A percentile compares a stretch with the other conserved stretches of the same genome.
Evolutionary conservation across 2,888 invertebrate genomes (phyloP).

Genomic region (Diaphora mendica): DNA sequence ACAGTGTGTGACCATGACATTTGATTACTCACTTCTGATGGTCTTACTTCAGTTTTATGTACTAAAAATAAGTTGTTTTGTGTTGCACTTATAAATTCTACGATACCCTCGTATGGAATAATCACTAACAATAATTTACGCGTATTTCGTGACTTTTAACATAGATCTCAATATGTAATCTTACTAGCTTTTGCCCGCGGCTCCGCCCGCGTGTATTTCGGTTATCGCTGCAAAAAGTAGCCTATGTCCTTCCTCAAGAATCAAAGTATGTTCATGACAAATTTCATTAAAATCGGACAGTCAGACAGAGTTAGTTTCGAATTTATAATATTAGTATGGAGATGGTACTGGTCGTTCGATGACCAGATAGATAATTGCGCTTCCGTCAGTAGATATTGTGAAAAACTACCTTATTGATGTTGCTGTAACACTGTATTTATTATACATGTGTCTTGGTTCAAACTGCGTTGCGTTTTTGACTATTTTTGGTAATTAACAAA

Average conservation of each 20-base stretch:
- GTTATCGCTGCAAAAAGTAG: too few species aligned
- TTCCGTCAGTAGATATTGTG: too few species aligned
- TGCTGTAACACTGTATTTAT: background rate
- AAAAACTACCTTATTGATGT: background rate
- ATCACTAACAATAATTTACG: background rate
- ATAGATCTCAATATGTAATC: background rate
- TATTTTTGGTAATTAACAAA: background rate
- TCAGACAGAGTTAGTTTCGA: too few species aligned
- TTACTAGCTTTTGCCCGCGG: background rate
- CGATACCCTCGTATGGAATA: background rate
- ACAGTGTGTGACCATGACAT: slow-evolving; percentile 14
- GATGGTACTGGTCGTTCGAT: too few species aligned
- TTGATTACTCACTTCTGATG: background rate
- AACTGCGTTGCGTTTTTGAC: background rate
- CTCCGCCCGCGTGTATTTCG: too few species aligned
- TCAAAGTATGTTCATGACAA: too few species aligned
- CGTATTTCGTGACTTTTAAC: background rate
- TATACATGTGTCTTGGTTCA: background rate
- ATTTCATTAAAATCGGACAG: too few species aligned
- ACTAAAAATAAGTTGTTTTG: slow-evolving; percentile 1
- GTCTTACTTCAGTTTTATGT: slow-evolving; percentile 2
- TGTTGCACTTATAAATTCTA: slow-evolving; percentile 4
- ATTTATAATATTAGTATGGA: too few species aligned
- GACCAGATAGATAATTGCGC: too few species aligned
- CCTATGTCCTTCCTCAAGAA: too few species aligned